Evolutionary conservation across 2,888 invertebrate genomes (phyloP), one percentile per base, ranked within the genome.

Genomic region (Acheta domesticus): DNA sequence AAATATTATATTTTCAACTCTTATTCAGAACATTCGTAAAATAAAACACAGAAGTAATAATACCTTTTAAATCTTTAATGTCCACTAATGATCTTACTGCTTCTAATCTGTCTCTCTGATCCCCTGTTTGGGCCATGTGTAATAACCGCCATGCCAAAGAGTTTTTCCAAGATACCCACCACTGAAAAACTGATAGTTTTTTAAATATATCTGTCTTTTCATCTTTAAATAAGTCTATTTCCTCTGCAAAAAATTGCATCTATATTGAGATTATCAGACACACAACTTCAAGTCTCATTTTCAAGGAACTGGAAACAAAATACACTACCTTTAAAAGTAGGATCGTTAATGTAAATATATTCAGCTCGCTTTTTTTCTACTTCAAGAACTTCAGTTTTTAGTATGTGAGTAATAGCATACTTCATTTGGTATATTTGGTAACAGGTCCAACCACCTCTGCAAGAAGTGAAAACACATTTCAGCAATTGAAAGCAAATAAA

Each of bases 141-240:
- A 94, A 84, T 49, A 93, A 86, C 82, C 91, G 89, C 88, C 91
- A 92, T 1, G 93, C 92, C n/a, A 92, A 85, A 11, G 90, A 91
- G 84, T 90, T 90, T 83, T 91, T 91, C 20, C 92, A 86, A 19
- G 90, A 88, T 84, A 92, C 92, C 92, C 92, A 92, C 86, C 89
- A 89, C 83, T 88, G 88, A 19, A 77, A 74, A 19, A 77, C 73
- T 11, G 78, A 48, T 49, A 75, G 16, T 4, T 20, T 20, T 23
- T 49, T 36, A 48, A 79, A 76, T 48, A 49, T 75, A 50, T 77
- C 62, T 48, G 79, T 49, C 14, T 79, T 49, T 48, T 76, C 21
- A 49, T 75, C 49, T 76, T 23, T 21, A 73, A 78, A 78, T 14
- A 20, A 4, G 48, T 48, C n/a, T 19, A 48, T 77, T 48, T 74